Evolutionary conservation across 2,113 vertebrate genomes (phyloP).

Genomic region (Lasiurus cinereus): DNA sequence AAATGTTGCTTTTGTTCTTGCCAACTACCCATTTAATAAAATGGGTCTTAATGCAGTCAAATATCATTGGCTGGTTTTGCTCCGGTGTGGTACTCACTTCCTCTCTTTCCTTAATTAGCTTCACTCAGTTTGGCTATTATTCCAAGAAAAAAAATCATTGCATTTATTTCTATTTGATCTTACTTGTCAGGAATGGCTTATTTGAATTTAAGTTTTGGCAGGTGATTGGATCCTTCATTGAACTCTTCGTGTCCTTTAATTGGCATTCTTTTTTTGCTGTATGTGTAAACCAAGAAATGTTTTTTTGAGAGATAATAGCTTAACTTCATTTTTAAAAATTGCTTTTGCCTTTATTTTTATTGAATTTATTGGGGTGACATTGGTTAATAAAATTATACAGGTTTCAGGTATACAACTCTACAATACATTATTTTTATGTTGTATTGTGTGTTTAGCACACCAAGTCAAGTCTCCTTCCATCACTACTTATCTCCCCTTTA

Average conservation of each 20-base stretch:
- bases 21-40: constrained; percentile 34
- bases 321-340: not conserved
- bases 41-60: not conserved
- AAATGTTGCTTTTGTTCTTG: not conserved
- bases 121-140: not conserved
- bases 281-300: not conserved
- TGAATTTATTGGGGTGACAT: not conserved
- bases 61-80: not conserved
- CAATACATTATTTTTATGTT: not conserved
- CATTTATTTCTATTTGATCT: not conserved
- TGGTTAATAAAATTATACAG: not conserved
- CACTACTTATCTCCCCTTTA: not conserved
- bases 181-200: not conserved
- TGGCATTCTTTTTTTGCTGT: not conserved
- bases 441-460: not conserved
- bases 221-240: not conserved
- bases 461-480: not conserved
- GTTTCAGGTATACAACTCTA: not conserved
- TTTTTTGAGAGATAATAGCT: not conserved
- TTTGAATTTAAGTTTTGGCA: not conserved
- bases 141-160: not conserved
- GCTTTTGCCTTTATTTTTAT: not conserved
- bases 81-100: not conserved
- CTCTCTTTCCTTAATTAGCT: not conserved
- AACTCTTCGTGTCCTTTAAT: not conserved